Evolutionary conservation across 92 coral and sea anemone genomes (phyloP), one percentile per base, ranked within the genome.

Genomic region (Epizoanthus scotinus): DNA sequence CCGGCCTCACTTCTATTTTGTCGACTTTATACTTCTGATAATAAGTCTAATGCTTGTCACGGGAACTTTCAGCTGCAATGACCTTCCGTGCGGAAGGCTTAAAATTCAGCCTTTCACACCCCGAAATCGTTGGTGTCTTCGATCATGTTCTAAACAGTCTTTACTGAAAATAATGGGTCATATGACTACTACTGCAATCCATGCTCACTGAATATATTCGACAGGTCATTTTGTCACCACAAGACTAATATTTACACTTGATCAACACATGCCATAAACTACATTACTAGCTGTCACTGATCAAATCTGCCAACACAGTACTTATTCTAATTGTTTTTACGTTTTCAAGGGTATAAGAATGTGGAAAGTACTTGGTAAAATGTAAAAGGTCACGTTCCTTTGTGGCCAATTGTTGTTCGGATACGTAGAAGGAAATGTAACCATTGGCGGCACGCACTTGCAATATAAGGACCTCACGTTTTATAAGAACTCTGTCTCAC

Each of bases 241-340:
- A 57, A 40, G 81, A 34, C 52, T 59, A 73, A 75, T 75, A 75
- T 75, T 75, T 75, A 36, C 81, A 36, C 54, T 75, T 75, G 68
- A 36, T 22, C 81, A 75, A 75, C 24, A 75, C 67, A 75, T 75
- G 68, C 65, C 81, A 75, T 40, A 75, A 74, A 74, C 28, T 74
- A 55, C 79, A 75, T 59, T 58, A 57, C n/a, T 31, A 38, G 55
- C 81, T 75, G 81, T 75, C 81, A 75, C 56, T 31, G 28, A 54
- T 74, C 52, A 74, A 58, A 74, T 58, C 52, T 56, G 21, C 80
- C 66, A 74, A 75, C 81, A 75, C 29, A 75, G 81, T 75, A 75
- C 68, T 75, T 75, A 18, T 59, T 75, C 9, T 68, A 68, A 68
- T 68, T 38, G 49, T 6, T 68, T 40, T 24, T 68, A 22, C 55